Conservation (phyloP, 2,797 vertebrate species). For the Danio choprae region DNA sequence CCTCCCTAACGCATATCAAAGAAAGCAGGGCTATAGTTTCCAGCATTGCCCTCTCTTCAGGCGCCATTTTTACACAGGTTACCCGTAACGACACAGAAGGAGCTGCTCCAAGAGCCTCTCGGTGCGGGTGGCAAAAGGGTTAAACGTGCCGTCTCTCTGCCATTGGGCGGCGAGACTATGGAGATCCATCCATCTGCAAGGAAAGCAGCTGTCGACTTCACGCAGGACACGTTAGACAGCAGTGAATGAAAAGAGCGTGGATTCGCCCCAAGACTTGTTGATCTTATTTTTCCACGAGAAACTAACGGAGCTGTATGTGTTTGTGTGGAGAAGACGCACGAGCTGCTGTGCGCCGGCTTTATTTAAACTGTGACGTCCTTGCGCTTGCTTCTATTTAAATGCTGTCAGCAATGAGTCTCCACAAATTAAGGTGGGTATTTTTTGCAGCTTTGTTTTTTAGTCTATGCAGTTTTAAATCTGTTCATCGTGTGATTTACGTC, state of each 20-base stretch:
- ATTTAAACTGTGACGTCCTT: constrained; percentile 71
- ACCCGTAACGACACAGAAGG: constrained; percentile 50
- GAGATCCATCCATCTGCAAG: constrained; percentile 56
- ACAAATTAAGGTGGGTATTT: constrained; percentile 67
- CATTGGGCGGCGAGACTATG: constrained; percentile 56
- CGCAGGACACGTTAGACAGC: constrained; percentile 65
- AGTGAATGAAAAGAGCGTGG: constrained; percentile 66
- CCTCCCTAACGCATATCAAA: neutral
- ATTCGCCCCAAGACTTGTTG: constrained; percentile 78
- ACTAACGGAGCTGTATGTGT: constrained; percentile 53
- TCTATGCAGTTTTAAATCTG: neutral
- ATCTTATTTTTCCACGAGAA: constrained; percentile 64
- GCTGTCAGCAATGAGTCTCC: constrained; percentile 65
- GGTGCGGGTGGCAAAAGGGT: constrained; percentile 57
- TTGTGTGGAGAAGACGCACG: constrained; percentile 74
- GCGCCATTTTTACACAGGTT: constrained; percentile 61
- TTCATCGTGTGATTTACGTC: neutral
- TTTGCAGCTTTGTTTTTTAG: neutral
- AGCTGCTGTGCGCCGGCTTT: constrained; percentile 42
- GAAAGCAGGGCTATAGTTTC: constrained; percentile 5
- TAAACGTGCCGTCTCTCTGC: constrained; percentile 56
- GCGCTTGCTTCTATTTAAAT: constrained; percentile 58
- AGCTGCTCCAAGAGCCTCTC: constrained; percentile 36
- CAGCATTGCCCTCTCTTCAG: constrained; percentile 15
- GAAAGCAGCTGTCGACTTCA: constrained; percentile 64